Percentiles rank a stretch among this genome's conserved stretches.
Conservation (phyloP, 2,113 vertebrate species). For the Aix galericulata region DNA sequence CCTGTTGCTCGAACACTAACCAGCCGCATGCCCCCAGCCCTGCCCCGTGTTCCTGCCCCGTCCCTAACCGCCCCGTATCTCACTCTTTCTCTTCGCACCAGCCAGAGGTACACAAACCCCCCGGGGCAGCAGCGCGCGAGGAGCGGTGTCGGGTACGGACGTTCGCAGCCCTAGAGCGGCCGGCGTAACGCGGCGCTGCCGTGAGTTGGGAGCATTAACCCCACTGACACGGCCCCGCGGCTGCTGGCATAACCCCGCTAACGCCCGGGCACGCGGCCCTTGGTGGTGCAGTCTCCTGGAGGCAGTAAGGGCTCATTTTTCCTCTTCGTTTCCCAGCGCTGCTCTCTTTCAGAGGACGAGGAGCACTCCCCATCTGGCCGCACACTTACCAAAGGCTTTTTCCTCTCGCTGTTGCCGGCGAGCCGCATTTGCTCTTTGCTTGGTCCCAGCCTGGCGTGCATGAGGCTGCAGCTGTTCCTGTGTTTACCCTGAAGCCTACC, state of each 20-base stretch:
- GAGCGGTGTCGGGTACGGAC: conserved; percentile 54
- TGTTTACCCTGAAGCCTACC: neutral
- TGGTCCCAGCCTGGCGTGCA: neutral
- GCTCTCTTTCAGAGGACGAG: neutral
- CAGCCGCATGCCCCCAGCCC: neutral
- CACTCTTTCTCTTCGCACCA: conserved; percentile 33
- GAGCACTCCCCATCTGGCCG: neutral
- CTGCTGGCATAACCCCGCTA: conserved; percentile 11
- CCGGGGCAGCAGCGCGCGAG: conserved; percentile 25
- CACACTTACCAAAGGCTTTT: neutral
- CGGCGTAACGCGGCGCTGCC: conserved; percentile 9
- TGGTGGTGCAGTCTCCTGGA: accelerated
- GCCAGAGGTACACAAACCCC: neutral
- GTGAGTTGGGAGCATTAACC: conserved; percentile 61
- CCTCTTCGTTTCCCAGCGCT: neutral
- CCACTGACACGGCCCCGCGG: neutral
- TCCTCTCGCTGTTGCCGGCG: accelerated
- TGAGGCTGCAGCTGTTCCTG: neutral
- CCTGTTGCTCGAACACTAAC: neutral
- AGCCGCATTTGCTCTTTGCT: neutral
- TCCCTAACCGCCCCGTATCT: neutral
- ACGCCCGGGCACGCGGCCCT: neutral
- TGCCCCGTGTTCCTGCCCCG: neutral
- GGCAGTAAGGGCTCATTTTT: neutral
- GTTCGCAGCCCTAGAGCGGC: conserved; percentile 10